Conservation (phyloP, 1,140 invertebrate genomes). For the Choristoneura fumiferana region DNA sequence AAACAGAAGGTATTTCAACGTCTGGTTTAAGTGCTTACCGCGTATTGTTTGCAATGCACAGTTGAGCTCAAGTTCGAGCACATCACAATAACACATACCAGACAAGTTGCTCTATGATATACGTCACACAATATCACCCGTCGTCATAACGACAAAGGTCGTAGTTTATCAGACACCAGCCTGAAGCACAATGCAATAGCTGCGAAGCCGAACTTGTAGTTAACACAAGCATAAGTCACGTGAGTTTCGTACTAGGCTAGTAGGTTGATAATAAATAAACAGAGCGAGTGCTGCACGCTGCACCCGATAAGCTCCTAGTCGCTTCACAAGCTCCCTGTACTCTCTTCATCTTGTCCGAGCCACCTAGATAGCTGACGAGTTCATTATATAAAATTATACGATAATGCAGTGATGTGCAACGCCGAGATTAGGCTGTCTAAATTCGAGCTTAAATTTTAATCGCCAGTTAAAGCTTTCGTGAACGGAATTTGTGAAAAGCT, state of each 20-base stretch:
- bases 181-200: slow-evolving; percentile 14
- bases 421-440: slow-evolving; percentile 71
- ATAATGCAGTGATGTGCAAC: slow-evolving; percentile 65
- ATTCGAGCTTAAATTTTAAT: slow-evolving; percentile 75
- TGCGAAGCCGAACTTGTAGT: slow-evolving; percentile 26
- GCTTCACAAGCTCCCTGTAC: not conserved
- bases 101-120: not conserved
- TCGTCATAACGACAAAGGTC: slow-evolving; percentile 13
- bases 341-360: slow-evolving; percentile 37
- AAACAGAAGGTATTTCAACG: slow-evolving; percentile 19
- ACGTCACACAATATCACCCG: slow-evolving; percentile 16
- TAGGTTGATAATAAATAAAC: slow-evolving; percentile 65
- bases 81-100: slow-evolving; percentile 18
- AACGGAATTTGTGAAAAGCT: slow-evolving; percentile 51
- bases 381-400: slow-evolving; percentile 51
- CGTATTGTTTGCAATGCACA: slow-evolving; percentile 27
- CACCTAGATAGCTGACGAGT: slow-evolving; percentile 36
- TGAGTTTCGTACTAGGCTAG: slow-evolving; percentile 36
- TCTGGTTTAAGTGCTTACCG: not conserved
- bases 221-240: slow-evolving; percentile 35
- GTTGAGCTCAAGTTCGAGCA: slow-evolving; percentile 27
- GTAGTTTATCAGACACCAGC: slow-evolving; percentile 16
- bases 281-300: slow-evolving; percentile 56
- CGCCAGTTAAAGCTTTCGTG: slow-evolving; percentile 60
- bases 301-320: slow-evolving; percentile 58